phyloP scores from a whole-genome alignment of 2,797 vertebrate species.

The Anolis apletophallus region DNA sequence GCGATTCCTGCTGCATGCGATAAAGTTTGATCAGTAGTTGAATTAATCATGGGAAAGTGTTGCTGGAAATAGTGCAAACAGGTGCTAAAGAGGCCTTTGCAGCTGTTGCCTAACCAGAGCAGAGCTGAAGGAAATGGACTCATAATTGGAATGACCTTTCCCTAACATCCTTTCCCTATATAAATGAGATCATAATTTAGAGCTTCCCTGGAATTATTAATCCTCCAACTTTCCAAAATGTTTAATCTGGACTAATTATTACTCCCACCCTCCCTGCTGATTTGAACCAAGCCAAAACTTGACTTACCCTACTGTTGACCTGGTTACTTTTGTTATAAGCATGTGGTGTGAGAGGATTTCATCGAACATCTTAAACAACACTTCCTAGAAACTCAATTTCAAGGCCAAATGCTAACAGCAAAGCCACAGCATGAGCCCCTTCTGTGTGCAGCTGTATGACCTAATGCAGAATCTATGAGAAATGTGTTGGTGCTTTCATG shows the following conservation, averaged over 20 bases:
- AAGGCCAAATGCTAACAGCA: constrained; percentile 24
- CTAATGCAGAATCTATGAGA: constrained; percentile 25
- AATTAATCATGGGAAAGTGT: background rate
- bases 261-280: background rate
- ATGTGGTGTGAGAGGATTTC: background rate
- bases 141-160: constrained; percentile 5
- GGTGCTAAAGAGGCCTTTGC: background rate
- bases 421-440: constrained; percentile 3
- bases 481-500: background rate
- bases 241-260: constrained; percentile 25
- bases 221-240: constrained; percentile 13
- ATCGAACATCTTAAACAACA: background rate
- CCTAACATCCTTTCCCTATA: background rate
- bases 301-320: constrained; percentile 8
- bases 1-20: background rate
- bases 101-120: background rate
- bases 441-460: constrained; percentile 21
- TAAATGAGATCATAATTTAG: constrained; percentile 13
- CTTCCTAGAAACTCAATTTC: constrained; percentile 31
- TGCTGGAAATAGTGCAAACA: constrained; percentile 8
- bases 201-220: constrained; percentile 11
- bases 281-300: background rate
- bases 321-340: constrained; percentile 16
- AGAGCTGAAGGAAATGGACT: background rate
- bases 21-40: background rate